A percentile compares a stretch with the other conserved stretches of the same genome.
These are phyloP conservation scores for Habrosyne pyritoides DNA, from an alignment of 2,888 invertebrate genomes.

Conservation along the genomic window DNA sequence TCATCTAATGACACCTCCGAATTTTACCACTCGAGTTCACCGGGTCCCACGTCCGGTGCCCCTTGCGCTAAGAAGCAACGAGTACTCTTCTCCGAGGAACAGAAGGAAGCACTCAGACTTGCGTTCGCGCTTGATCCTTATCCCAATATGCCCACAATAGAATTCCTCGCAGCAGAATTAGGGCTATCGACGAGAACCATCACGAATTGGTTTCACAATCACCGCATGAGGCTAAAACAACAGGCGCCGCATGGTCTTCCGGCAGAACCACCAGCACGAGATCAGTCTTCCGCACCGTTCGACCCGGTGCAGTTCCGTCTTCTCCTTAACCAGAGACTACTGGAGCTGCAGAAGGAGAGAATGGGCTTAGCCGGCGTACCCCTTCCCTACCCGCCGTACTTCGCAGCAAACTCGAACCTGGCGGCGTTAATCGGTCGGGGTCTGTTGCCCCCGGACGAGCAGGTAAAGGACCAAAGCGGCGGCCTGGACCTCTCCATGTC, in stretches of 20 bases:
- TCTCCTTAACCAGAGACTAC: constrained; percentile 93
- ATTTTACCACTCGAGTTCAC: constrained; percentile 93
- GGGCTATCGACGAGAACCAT: constrained; percentile 97
- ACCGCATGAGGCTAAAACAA: constrained; percentile 98
- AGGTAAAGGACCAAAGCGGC: constrained; percentile 90
- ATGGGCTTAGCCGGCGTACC: constrained; percentile 91
- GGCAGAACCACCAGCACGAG: constrained; percentile 89
- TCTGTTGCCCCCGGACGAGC: constrained; percentile 83
- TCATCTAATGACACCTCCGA: constrained; percentile 95
- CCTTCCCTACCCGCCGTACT: constrained; percentile 90
- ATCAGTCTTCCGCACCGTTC: constrained; percentile 90
- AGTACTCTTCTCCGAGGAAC: constrained; percentile 98
- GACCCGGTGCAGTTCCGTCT: constrained; percentile 96
- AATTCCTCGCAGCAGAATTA: constrained; percentile 96
- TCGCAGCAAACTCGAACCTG: constrained; percentile 89
- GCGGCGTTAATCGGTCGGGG: constrained; percentile 90
- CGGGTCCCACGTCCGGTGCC: constrained; percentile 88
- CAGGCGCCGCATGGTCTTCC: constrained; percentile 91
- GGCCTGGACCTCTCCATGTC: constrained; percentile 95
- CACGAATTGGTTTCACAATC: constrained; percentile 99
- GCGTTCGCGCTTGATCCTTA: constrained; percentile 98
- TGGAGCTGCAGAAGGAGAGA: constrained; percentile 93
- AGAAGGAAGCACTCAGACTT: constrained; percentile 96
- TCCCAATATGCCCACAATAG: constrained; percentile 97
- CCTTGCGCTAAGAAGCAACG: constrained; percentile 97